Conservation (phyloP, 2,113 vertebrate species). For the Oryctolagus cuniculus region mOryCun1.1 NC_091449.1:32916501-32917000, state of each 20-base stretch:
- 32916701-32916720: not conserved
- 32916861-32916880: not conserved
- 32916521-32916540: not conserved
- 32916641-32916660: not conserved
- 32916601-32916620: not conserved
- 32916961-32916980: not conserved
- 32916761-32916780: not conserved
- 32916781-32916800: not conserved
- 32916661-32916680: conserved; percentile 42
- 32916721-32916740: not conserved
- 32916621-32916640: not conserved
- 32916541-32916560: not conserved
- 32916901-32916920: not conserved
- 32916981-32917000: not conserved
- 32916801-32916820: not conserved
- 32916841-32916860: not conserved
- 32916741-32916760: not conserved
- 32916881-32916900: not conserved
- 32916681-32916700: not conserved
- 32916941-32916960: not conserved
- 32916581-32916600: not conserved
- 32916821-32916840: not conserved
- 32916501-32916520: not conserved
- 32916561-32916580: not conserved
- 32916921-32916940: not conserved